Percentiles rank a stretch among this genome's conserved stretches.
These are phyloP conservation scores for Beroe ovata DNA, from an alignment of 37 sponge, comb jelly and placozoan genomes.

Conservation along the genomic window DNA sequence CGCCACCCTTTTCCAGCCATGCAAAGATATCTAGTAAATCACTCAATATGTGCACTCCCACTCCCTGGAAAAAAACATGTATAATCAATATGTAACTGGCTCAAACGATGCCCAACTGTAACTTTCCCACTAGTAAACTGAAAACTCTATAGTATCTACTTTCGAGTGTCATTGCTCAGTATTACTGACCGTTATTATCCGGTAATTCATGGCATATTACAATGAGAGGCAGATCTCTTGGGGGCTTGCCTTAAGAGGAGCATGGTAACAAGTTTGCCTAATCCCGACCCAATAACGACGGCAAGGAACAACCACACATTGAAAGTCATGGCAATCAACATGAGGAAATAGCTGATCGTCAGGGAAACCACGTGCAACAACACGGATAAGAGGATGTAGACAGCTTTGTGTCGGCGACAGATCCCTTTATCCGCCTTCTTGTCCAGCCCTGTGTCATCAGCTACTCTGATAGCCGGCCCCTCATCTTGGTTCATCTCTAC, in stretches of 20 bases:
- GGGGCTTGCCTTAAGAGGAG: not conserved
- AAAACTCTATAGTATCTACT: no score
- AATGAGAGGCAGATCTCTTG: not conserved
- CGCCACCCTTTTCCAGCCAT: no score
- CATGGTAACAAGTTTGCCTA: conserved; percentile 74
- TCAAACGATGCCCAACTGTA: no score
- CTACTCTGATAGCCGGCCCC: not conserved
- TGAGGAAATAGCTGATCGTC: conserved; percentile 81
- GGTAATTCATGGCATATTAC: conserved; percentile 45
- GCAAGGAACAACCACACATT: conserved; percentile 91
- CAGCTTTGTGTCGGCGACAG: conserved; percentile 1
- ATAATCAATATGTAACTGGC: no score
- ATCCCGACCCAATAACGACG: conserved; percentile 80
- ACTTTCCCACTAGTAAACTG: no score
- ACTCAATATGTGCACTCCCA: no score
- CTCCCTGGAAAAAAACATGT: no score
- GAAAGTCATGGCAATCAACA: conserved; percentile 89
- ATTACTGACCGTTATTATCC: no score
- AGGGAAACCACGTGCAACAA: conserved; percentile 78
- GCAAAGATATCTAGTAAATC: no score
- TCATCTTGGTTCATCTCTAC: not conserved
- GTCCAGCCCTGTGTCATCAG: not conserved
- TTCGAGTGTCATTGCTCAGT: no score
- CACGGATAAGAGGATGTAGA: conserved; percentile 6
- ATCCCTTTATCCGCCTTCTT: not conserved